These are phyloP conservation scores for Shinisaurus crocodilurus DNA, from an alignment of 2,113 vertebrate genomes.

Conservation along the genomic window DNA sequence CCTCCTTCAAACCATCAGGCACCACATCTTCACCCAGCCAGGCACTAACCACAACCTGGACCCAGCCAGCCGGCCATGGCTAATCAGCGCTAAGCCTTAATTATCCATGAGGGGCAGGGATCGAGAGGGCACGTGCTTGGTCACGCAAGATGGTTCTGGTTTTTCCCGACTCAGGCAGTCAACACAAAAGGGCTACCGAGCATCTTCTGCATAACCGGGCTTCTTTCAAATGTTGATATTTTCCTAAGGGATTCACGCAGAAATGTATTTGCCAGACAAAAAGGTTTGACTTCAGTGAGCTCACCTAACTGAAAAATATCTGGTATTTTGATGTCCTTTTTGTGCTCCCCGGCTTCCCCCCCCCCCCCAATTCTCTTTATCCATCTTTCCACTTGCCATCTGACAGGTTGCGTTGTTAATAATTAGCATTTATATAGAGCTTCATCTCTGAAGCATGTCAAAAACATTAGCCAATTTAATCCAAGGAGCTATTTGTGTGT, in stretches of 20 bases:
- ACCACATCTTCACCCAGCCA: too few relatives aligned
- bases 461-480: conserved; percentile 28
- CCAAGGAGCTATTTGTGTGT: conserved; percentile 43
- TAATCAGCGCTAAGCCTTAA: too few relatives aligned
- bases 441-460: conserved; percentile 30
- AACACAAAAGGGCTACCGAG: background rate
- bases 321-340: background rate
- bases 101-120: too few relatives aligned
- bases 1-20: too few relatives aligned
- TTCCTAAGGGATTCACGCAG: background rate
- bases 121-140: background rate
- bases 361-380: background rate
- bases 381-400: background rate
- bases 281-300: background rate
- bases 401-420: conserved; percentile 27
- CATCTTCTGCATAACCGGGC: background rate
- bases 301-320: conserved; percentile 11
- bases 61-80: too few relatives aligned
- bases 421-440: conserved; percentile 42
- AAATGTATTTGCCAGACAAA: background rate
- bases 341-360: background rate
- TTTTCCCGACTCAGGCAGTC: background rate
- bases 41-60: too few relatives aligned
- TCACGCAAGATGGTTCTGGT: background rate
- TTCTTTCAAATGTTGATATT: background rate